Evolutionary conservation across 2,888 invertebrate genomes (phyloP), one percentile per base, ranked within the genome.

Genomic region (Protodeltote pygarga): DNA sequence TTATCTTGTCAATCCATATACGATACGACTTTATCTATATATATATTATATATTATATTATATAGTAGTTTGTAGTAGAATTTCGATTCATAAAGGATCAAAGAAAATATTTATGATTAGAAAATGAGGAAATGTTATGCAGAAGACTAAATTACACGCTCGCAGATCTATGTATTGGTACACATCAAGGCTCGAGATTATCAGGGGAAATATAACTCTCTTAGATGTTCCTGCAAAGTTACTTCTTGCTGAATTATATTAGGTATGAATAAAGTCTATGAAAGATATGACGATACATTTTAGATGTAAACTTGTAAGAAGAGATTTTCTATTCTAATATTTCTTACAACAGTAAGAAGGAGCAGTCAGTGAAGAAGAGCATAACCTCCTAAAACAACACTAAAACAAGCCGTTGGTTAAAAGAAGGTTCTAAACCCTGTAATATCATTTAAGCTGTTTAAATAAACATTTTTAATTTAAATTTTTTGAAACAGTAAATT

Each of bases 131-230:
- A 42, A 35, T 46, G n/a, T 15, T 28, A 50, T 49, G 46, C 42
- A 48, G 48, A 53, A 31, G 19, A 37, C 46, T 44, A 13, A 37
- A 47, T 29, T 35, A 31, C 32, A 45, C 37, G 31, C 14, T 38
- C 39, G 41, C 29, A 14, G 25, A 34, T 47, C 29, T 54, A 58
- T 53, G 51, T 60, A 62, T 57, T 44, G 34, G 49, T 31, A 48
- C 25, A 34, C 53, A 51, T 52, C 50, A 48, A 46, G 37, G 44
- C 47, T 55, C 32, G 60, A 40, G 46, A 59, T 47, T 63, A 65
- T 48, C 71, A 38, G 46, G 73, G 75, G 74, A 74, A 75, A 74
- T 73, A 66, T 71, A 63, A 52, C 45, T 54, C 49, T 58, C 46
- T 61, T 24, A 58, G 55, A 50, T 17, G 39, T 38, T n/a, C 48